phyloP scores from a whole-genome alignment of 92 coral and sea anemone genomes.

The Epizoanthus stellaris region DNA sequence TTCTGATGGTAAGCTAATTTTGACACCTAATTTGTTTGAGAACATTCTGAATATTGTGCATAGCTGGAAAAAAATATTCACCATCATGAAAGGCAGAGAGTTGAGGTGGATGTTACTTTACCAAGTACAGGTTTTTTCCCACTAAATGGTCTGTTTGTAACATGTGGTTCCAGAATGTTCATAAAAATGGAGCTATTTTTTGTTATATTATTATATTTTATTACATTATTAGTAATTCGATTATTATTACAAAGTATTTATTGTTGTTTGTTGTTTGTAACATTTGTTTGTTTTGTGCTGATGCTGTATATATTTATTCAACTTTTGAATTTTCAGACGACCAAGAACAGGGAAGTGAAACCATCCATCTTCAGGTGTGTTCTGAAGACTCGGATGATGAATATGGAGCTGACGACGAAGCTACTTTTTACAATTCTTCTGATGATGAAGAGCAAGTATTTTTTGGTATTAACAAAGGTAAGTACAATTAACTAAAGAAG shows the following conservation, averaged over 20 bases:
- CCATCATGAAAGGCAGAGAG: background rate
- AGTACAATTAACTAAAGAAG: background rate
- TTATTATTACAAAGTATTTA: background rate
- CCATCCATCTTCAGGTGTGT: background rate
- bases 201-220: no score
- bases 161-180: no score
- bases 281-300: background rate
- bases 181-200: no score
- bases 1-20: no score
- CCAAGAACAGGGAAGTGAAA: background rate
- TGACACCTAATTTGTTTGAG: background rate
- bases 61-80: no score
- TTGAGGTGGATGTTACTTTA: background rate
- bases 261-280: no score
- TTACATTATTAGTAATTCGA: no score
- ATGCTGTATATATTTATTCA: background rate
- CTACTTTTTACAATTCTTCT: background rate
- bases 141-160: no score
- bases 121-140: no score
- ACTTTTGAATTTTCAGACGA: slow-evolving; percentile 6
- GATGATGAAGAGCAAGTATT: slow-evolving; percentile 15
- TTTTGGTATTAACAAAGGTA: background rate
- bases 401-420: slow-evolving; percentile 33
- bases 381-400: slow-evolving; percentile 22
- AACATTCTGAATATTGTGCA: background rate